Base-by-base conservation (phyloP, 1,140 invertebrate genomes). In the Chelonus insularis region DNA sequence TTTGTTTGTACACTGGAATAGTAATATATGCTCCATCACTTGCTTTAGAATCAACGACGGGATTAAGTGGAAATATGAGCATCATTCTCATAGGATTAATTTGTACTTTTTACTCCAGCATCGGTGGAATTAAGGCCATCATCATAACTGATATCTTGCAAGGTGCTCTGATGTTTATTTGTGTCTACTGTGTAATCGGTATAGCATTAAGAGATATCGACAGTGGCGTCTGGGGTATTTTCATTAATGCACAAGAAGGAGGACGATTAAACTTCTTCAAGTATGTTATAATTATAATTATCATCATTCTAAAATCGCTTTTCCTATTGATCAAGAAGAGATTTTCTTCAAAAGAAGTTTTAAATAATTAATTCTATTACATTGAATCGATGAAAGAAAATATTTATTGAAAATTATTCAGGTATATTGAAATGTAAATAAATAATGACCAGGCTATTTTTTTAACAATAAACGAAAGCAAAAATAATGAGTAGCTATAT, bases 11-110 rank as follows among this genome's bases (percentile, higher is more conserved):
- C 72, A 95, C 96, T 85, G 92, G 94, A 0, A 91, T 98, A 59
- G 95, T 97, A 1, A 82, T 97, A 0, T 97, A 94, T 78, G 95
- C 95, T 0, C 96, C 96, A 1, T 91, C 95, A 1, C 84, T 97
- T 60, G 94, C 95, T 0, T 72, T 98, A 11, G 93, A 94, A 78
- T 91, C 93, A n/a, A 92, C 97, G 21, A 93, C 92, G 1, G 91
- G 91, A 5, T 76, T 94, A 9, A 88, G 88, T 37, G 86, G 88
- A 73, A 82, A 87, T 59, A 81, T 86, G 58, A 91, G 93, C 2
- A 91, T 97, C 55, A 69, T 94, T 21, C 82, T 89, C 4, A 90
- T 97, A 47, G 93, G 74, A 29, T 6, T 89, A 1, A 88, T 94
- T 4, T 95, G 93, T 74, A 94, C 91, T n/a, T 91, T 95, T 72